These are phyloP conservation scores for Calidris pygmaea DNA, from an alignment of 2,113 vertebrate species.

Conservation along the genomic window DNA sequence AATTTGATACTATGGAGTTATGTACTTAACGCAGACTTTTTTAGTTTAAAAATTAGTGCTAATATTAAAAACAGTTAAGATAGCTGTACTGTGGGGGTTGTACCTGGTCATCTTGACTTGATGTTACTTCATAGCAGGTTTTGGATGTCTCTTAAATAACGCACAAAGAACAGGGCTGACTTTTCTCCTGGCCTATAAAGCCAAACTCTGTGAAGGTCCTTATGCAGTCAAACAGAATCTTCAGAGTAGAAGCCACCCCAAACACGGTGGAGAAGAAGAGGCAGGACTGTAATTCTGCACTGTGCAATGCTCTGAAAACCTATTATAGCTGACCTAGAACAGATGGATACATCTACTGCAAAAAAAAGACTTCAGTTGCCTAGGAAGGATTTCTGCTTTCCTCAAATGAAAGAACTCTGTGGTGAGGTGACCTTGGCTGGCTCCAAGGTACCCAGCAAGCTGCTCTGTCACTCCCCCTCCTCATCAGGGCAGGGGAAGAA, in stretches of 20 bases:
- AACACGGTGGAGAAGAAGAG: not conserved
- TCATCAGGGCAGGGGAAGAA: not conserved
- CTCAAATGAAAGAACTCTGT: not conserved
- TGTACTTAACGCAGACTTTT: not conserved
- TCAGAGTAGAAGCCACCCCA: not conserved
- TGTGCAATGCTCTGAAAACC: not conserved
- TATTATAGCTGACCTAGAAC: not conserved
- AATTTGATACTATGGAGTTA: not conserved
- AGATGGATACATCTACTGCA: not conserved
- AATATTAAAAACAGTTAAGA: not conserved
- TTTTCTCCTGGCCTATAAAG: not conserved
- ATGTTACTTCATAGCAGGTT: not conserved
- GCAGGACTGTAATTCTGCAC: not conserved
- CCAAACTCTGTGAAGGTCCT: not conserved
- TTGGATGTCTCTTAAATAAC: not conserved
- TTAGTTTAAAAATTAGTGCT: not conserved
- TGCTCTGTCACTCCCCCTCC: not conserved
- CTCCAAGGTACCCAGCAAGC: not conserved
- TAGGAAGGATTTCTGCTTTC: not conserved
- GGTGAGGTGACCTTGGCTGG: not conserved
- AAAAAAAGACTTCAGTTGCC: not conserved
- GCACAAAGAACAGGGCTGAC: not conserved
- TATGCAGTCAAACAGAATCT: not conserved
- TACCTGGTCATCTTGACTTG: not conserved
- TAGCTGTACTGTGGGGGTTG: not conserved